Conservation (phyloP, 2,888 invertebrate species). For the Carabus problematicus region DNA sequence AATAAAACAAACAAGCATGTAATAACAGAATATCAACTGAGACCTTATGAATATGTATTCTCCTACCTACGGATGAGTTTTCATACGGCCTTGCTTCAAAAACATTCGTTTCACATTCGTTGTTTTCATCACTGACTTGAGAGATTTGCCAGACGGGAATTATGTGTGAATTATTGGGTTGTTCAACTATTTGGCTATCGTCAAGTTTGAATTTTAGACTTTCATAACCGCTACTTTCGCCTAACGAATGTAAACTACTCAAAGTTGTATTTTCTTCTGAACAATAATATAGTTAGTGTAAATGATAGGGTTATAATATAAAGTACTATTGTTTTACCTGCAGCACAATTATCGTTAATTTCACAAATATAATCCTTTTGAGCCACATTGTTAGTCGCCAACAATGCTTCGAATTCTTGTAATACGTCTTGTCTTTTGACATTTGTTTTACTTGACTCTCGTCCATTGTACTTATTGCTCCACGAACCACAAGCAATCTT, state of each 20-base stretch:
- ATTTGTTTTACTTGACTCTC: constrained; percentile 52
- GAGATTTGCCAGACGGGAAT: constrained; percentile 53
- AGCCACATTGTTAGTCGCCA: not conserved
- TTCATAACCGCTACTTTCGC: constrained; percentile 81
- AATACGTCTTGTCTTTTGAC: constrained; percentile 16
- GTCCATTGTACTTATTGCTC: constrained; percentile 80
- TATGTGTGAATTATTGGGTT: constrained; percentile 43
- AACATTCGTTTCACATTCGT: constrained; percentile 57
- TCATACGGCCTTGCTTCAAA: constrained; percentile 61
- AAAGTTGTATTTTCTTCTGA: constrained; percentile 53
- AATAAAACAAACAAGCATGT: constrained; percentile 32
- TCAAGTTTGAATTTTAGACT: constrained; percentile 69
- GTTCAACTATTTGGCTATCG: constrained; percentile 61
- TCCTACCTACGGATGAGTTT: constrained; percentile 51
- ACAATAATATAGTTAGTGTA: constrained; percentile 41
- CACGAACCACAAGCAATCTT: constrained; percentile 78
- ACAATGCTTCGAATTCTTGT: constrained; percentile 31
- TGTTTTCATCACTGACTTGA: constrained; percentile 53
- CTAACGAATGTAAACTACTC: constrained; percentile 73
- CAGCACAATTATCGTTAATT: constrained; percentile 20
- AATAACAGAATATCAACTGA: not conserved
- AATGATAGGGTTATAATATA: not conserved
- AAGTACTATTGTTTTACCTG: not conserved
- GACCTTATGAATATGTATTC: not conserved
- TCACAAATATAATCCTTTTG: constrained; percentile 19